phyloP scores from a whole-genome alignment of 2,888 invertebrate genomes.

The Andrena bucephala region DNA sequence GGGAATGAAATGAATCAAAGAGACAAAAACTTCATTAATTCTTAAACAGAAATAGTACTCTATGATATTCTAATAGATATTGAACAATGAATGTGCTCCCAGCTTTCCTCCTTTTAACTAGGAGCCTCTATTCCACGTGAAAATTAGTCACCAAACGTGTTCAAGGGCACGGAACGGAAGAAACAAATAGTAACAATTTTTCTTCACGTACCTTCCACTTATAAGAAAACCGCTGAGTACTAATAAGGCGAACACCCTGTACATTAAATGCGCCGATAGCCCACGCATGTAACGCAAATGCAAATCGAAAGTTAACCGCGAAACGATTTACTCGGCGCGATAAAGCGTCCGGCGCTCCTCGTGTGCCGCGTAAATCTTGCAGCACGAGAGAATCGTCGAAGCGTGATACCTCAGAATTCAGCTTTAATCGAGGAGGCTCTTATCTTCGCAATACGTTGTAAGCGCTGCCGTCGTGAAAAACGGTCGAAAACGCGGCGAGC shows the following conservation, averaged over 20 bases:
- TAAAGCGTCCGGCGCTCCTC: slow-evolving; percentile 18
- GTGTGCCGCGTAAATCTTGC: slow-evolving; percentile 20
- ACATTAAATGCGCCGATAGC: slow-evolving; percentile 4
- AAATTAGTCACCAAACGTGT: no score
- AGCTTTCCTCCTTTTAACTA: no score
- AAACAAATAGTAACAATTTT: not conserved
- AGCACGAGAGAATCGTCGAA: slow-evolving; percentile 32
- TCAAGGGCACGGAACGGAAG: no score
- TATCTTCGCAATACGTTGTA: slow-evolving; percentile 46
- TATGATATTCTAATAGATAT: no score
- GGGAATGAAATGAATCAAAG: no score
- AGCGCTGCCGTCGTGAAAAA: slow-evolving; percentile 36
- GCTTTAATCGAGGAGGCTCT: slow-evolving; percentile 39
- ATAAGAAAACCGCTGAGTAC: not conserved
- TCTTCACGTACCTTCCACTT: not conserved
- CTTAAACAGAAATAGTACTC: no score
- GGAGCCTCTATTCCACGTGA: no score
- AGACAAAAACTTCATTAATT: no score
- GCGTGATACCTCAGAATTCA: slow-evolving; percentile 49
- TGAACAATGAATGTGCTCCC: no score
- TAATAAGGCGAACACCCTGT: slow-evolving; percentile 1
- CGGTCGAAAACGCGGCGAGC: slow-evolving; percentile 44
- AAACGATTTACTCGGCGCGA: slow-evolving; percentile 43
- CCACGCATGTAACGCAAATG: not conserved
- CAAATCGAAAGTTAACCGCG: slow-evolving; percentile 31